Percentiles rank a stretch among this genome's conserved stretches.
phyloP scores from a whole-genome alignment of 2,113 vertebrate genomes.

The Herpetotheres cachinnans region DNA sequence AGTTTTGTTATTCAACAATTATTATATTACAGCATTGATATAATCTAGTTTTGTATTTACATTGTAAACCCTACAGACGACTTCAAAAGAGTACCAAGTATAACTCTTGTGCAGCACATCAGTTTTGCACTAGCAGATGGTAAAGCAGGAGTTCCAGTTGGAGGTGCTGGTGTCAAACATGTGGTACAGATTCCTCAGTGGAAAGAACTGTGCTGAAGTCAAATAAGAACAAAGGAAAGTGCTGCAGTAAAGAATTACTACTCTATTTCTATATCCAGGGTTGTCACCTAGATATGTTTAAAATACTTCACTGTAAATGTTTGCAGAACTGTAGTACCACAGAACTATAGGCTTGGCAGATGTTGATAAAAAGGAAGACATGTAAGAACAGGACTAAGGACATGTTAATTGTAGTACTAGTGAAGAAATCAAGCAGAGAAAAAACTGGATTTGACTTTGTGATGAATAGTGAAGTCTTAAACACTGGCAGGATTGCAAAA shows the following conservation, averaged over 20 bases:
- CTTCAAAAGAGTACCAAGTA: neutral
- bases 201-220: neutral
- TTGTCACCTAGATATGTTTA: neutral
- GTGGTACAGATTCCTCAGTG: neutral
- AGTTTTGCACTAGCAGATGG: neutral
- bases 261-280: neutral
- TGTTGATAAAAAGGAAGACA: neutral
- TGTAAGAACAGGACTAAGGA: neutral
- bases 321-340: neutral
- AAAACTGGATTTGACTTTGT: slow-evolving; percentile 12
- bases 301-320: neutral
- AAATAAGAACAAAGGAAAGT: neutral
- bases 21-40: neutral
- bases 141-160: neutral
- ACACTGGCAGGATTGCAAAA: slow-evolving; percentile 8
- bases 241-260: neutral
- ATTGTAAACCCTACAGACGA: neutral
- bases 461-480: slow-evolving; percentile 8
- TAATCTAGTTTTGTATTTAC: neutral
- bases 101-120: neutral
- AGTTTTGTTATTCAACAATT: neutral
- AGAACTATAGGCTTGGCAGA: neutral
- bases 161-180: neutral
- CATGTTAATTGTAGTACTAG: neutral
- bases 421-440: neutral